These are phyloP conservation scores for Odontomyia ornata DNA, from an alignment of 2,888 invertebrate species.

Conservation along the genomic window DNA sequence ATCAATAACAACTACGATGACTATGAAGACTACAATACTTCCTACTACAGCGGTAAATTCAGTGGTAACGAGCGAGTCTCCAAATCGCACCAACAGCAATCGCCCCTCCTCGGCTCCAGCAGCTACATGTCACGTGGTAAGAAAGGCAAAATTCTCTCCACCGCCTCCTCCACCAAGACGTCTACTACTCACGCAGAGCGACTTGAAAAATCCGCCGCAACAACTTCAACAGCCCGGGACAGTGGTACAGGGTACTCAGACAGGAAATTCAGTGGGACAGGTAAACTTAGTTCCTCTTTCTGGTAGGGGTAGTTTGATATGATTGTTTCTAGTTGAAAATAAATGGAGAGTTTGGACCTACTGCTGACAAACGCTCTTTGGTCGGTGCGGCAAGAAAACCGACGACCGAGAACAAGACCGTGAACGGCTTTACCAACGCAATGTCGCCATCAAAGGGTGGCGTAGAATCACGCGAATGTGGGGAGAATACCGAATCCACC, in stretches of 20 bases:
- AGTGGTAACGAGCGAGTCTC: slow-evolving; percentile 56
- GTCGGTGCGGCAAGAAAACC: slow-evolving; percentile 55
- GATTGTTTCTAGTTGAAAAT: slow-evolving; percentile 49
- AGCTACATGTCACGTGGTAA: slow-evolving; percentile 66
- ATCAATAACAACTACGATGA: slow-evolving; percentile 40
- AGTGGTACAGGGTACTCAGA: not conserved
- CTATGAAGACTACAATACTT: slow-evolving; percentile 57
- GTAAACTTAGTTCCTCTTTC: not conserved
- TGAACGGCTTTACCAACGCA: not conserved
- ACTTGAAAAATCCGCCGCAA: slow-evolving; percentile 32
- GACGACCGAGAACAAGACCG: slow-evolving; percentile 36
- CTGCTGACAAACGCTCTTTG: slow-evolving; percentile 66
- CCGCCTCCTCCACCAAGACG: slow-evolving; percentile 63
- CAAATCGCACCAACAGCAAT: slow-evolving; percentile 54
- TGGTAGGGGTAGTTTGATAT: not conserved
- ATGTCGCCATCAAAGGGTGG: slow-evolving; percentile 48
- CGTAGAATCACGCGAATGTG: slow-evolving; percentile 32
- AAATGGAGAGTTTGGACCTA: slow-evolving; percentile 60
- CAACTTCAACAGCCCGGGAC: not conserved
- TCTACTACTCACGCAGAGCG: slow-evolving; percentile 57
- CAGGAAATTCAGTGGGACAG: slow-evolving; percentile 15
- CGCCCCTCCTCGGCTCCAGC: slow-evolving; percentile 68
- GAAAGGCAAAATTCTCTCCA: slow-evolving; percentile 54
- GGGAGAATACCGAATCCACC: slow-evolving; percentile 32
- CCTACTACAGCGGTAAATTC: slow-evolving; percentile 60